Evolutionary conservation across 1,140 invertebrate genomes (phyloP).

Genomic region (Drosophila prosaltans): DNA sequence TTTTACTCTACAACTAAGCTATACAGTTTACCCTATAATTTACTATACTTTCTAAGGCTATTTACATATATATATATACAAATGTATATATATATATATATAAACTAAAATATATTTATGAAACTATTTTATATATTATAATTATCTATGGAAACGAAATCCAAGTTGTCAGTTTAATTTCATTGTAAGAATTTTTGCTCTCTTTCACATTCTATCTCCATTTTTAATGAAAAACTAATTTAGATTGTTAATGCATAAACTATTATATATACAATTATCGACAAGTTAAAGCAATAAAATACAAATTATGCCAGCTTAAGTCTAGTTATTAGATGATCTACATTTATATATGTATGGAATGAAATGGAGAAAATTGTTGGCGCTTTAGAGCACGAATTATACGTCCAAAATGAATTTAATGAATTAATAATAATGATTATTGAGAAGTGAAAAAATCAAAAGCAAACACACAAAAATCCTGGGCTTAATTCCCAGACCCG

Average conservation of each 20-base stretch:
- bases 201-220: constrained; percentile 25
- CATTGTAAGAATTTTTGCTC: constrained; percentile 25
- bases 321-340: constrained; percentile 29
- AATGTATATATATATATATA: constrained; percentile 14
- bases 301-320: constrained; percentile 32
- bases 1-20: constrained; percentile 62
- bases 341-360: constrained; percentile 1
- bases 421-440: neutral
- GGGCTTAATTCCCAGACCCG: neutral
- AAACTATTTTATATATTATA: constrained; percentile 12
- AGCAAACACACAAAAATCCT: neutral
- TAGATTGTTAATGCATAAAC: constrained; percentile 1
- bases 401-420: constrained; percentile 23
- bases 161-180: constrained; percentile 12
- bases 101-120: neutral
- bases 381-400: constrained; percentile 17
- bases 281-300: constrained; percentile 38
- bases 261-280: neutral
- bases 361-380: constrained; percentile 10
- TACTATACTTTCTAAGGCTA: constrained; percentile 36
- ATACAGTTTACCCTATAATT: constrained; percentile 62
- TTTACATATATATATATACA: constrained; percentile 14
- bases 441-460: constrained; percentile 8
- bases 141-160: neutral
- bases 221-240: constrained; percentile 4